Percentiles rank a stretch among this genome's conserved stretches.
These are phyloP conservation scores for Parnassius mnemosyne DNA, from an alignment of 2,888 invertebrate species.

Conservation along the genomic window DNA sequence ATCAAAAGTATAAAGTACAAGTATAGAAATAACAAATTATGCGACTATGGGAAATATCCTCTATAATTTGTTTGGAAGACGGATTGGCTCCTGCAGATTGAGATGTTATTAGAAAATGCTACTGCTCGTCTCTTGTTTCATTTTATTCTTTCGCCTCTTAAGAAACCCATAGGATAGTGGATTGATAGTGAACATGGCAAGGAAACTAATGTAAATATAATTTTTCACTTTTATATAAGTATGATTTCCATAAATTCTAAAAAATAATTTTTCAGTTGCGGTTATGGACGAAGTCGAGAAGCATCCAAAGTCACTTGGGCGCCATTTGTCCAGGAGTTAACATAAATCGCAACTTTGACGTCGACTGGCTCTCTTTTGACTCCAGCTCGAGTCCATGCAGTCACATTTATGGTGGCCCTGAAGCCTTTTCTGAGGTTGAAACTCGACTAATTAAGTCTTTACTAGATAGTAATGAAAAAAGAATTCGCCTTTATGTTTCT, in stretches of 20 bases:
- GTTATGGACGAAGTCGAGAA: conserved; percentile 85
- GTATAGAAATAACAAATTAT: too few relatives aligned
- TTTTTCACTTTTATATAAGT: too few relatives aligned
- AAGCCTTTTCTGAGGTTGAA: conserved; percentile 85
- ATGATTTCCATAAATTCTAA: not conserved
- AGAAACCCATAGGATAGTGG: too few relatives aligned
- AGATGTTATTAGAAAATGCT: too few relatives aligned
- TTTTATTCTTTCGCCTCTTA: too few relatives aligned
- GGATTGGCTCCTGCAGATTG: too few relatives aligned
- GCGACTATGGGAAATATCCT: too few relatives aligned
- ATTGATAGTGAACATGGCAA: too few relatives aligned
- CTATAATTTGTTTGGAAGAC: too few relatives aligned
- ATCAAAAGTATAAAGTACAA: too few relatives aligned
- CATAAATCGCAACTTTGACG: conserved; percentile 87
- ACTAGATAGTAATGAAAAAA: conserved; percentile 66
- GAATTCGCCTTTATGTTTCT: conserved; percentile 83
- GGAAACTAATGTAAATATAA: too few relatives aligned
- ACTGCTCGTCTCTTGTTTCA: too few relatives aligned
- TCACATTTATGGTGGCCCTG: conserved; percentile 82
- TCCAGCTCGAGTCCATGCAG: conserved; percentile 81
- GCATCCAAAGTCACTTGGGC: conserved; percentile 55
- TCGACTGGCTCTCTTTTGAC: conserved; percentile 84
- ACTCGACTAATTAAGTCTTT: conserved; percentile 78
- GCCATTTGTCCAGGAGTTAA: conserved; percentile 84
- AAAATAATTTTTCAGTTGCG: conserved; percentile 70